Evolutionary conservation across 2,797 vertebrate species (phyloP), one percentile per base, ranked within the genome.

Genomic region (Myotis myotis): DNA sequence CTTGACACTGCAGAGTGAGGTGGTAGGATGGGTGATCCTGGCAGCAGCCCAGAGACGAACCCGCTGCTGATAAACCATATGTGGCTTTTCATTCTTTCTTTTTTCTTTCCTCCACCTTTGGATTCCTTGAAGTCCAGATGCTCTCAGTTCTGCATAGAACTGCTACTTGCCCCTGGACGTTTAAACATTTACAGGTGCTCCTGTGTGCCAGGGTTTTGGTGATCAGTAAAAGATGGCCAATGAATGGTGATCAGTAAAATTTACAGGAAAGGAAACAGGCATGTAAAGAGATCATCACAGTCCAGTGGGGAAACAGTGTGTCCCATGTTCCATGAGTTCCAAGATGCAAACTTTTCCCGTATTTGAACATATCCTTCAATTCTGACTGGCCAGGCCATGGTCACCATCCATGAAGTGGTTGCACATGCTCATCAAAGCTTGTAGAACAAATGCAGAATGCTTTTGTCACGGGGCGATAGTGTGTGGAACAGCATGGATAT

Each of bases 181-280:
- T 82, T 75, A 84, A 82, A 92, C 47, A 49, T 82, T 89, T 85
- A 49, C 36, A 64, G 72, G 78, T 89, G 49, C 81, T 71, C 12
- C 51, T 49, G 2, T 86, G 25, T 86, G 94, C 47, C 30, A 33
- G n/a, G n/a, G 38, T 33, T 72, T 71, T 89, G 80, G 33, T n/a
- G n/a, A 89, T 94, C 30, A 51, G 74, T 36, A 89, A 87, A 78
- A 89, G 82, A 74, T 36, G 20, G 38, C 41, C 44, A 76, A 5
- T 33, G 71, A 78, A 76, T 47, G 51, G 57, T 10, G 19, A 89
- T 88, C 11, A 49, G 47, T 25, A 22, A 81, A 66, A 66, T 84
- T 78, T 68, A 62, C 11, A 55, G 84, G 70, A 33, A 76, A 41
- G 53, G 68, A 87, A 79, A 44, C 57, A 78, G 62, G 75, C 76